Evolutionary conservation across 2,113 vertebrate genomes (phyloP).

Genomic region (Echinops telfairi): DNA sequence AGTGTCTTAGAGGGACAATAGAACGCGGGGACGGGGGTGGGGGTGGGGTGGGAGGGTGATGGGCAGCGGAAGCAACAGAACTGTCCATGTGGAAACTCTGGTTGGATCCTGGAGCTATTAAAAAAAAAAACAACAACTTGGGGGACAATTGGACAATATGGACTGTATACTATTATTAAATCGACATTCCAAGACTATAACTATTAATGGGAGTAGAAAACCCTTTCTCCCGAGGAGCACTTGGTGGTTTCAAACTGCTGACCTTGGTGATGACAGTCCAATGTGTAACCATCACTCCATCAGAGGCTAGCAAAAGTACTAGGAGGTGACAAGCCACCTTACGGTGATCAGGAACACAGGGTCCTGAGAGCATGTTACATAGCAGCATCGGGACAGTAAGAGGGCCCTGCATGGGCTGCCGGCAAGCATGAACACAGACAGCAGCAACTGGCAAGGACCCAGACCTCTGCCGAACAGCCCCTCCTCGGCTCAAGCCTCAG

Average conservation of each 20-base stretch:
- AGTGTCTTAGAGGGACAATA: too few species aligned
- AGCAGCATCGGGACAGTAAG: background rate
- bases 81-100: background rate
- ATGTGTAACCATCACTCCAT: too few species aligned
- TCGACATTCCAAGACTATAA: background rate
- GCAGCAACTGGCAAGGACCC: background rate
- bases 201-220: too few species aligned
- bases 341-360: too few species aligned
- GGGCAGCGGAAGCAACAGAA: background rate
- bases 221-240: too few species aligned
- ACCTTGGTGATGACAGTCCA: too few species aligned
- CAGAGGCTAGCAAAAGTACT: background rate
- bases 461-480: background rate
- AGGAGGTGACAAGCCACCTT: background rate
- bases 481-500: background rate
- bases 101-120: background rate
- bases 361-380: background rate
- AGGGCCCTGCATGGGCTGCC: background rate
- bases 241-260: too few species aligned
- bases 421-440: background rate
- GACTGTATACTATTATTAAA: conserved; percentile 6
- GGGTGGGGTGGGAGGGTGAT: too few species aligned
- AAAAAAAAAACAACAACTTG: background rate
- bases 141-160: background rate
- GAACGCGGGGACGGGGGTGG: too few species aligned